Base-by-base conservation (phyloP, 2,888 invertebrate genomes). In the Hydrotaea diabolus region DNA sequence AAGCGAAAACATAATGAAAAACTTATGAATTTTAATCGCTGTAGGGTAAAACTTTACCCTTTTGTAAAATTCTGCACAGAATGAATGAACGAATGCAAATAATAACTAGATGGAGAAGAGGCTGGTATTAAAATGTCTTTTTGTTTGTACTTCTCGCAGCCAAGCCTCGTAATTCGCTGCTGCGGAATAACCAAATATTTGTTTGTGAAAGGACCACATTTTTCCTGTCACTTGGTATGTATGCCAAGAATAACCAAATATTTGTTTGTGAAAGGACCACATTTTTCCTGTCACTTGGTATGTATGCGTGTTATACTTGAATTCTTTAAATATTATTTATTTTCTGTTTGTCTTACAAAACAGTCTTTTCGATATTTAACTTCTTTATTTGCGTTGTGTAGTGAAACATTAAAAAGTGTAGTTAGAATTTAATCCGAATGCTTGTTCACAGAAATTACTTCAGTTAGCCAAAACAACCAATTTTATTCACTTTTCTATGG, bases 11-110 rank as follows among this genome's bases (percentile, higher is more conserved):
- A 71, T 46, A 49, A 57, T 31, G 31, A 49, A 75, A 57, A 64
- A 75, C 75, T 64, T 75, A 64, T 75, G 75, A 64, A 75, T 75
- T 75, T 64, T 75, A 74, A 74, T 74, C 59, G 59, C 43, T 59
- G 17, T 59, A 46, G 59, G 57, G 55, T 26, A 59, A 74, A 59
- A 57, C 23, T 74, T 74, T 74, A 74, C 59, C 59, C 74, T 46
- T 74, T 74, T 59, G 43, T 69, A 15, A 69, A 69, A 39, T 66
- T 8, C 43, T 15, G 23, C 8, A 23, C 23, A 23, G 1, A 46
- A 23, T 46, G 69, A 43, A 43, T 1, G 43, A 23, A 9, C 26
- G 59, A 57, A 19, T 57, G 9, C 55, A 8, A 53, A 9, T 2
- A 57, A n/a, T n/a, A n/a, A n/a, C n/a, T n/a, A n/a, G n/a, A n/a